Base-by-base conservation (phyloP, 2,888 invertebrate genomes). In the Chrysodeixis includens region DNA sequence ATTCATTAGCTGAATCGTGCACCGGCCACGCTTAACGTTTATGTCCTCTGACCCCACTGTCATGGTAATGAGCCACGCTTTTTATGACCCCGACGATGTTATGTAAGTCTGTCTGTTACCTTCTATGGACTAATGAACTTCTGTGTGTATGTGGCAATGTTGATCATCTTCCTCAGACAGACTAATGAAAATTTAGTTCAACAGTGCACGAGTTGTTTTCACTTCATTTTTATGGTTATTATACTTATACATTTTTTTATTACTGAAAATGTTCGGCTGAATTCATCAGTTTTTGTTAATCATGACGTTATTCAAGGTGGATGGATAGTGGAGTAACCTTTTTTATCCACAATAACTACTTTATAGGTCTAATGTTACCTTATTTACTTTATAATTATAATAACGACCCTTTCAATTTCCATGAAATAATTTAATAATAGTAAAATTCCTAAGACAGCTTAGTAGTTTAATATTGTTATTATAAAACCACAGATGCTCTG, bases 1-100 rank as follows among this genome's bases (percentile, higher is more conserved):
- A 81, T 83, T 83, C 76, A 81, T 83, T 84, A 83, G 64, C 69
- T 57, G 71, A 78, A 81, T 81, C 77, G 82, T 75, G 62, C 74
- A 66, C 72, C 56, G 67, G 54, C 64, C 74, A 62, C 75, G 78
- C 62, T 77, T 81, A 70, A 71, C 64, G 74, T 67, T 78, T 60
- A 79, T 80, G 70, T 69, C 61, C 51, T 54, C 77, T 59, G 78
- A 65, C 80, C 69, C 62, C 16, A 56, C 80, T 74, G 74, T 77
- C 74, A 64, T 74, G 58, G 67, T 66, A 70, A 77, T 68, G 56
- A 64, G 62, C 20, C 35, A 35, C 16, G 63, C 60, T 59, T 46
- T 46, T 77, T 77, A 63, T 73, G 55, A 56, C 54, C 60, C 44
- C 44, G 26, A 44, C 52, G 32, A 1, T n/a, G 46, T 58, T 76